These are phyloP conservation scores for Ormyrus thymus DNA, from an alignment of 2,888 invertebrate genomes.

Conservation along the genomic window DNA sequence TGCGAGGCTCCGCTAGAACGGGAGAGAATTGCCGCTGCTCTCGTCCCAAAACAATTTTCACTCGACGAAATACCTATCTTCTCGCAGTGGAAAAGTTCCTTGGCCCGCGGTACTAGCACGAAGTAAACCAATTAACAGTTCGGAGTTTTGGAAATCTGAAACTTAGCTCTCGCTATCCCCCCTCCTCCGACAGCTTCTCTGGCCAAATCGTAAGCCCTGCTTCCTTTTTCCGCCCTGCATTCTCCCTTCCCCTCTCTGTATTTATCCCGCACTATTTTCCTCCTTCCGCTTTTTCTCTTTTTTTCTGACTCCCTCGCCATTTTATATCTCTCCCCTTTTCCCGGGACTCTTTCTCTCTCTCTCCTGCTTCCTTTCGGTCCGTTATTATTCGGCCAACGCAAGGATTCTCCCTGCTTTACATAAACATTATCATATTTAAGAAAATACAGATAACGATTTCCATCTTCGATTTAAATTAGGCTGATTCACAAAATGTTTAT, in stretches of 20 bases:
- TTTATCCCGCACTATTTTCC: conserved; percentile 1
- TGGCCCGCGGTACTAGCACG: conserved; percentile 62
- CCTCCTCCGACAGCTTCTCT: conserved; percentile 57
- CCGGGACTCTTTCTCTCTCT: conserved; percentile 13
- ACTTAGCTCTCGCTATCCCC: conserved; percentile 60
- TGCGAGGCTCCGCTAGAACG: conserved; percentile 10
- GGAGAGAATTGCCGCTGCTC: background rate
- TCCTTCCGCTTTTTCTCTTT: background rate
- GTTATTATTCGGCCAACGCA: too few species aligned
- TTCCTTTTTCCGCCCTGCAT: conserved; percentile 30
- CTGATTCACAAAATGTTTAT: too few species aligned
- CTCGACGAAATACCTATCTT: conserved; percentile 60
- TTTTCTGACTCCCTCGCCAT: background rate
- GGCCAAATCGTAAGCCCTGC: conserved; percentile 62
- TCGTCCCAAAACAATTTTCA: conserved; percentile 54
- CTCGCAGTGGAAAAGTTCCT: conserved; percentile 60
- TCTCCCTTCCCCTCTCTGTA: conserved; percentile 8
- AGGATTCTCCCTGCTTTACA: too few species aligned
- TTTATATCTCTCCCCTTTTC: background rate
- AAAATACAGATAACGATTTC: too few species aligned
- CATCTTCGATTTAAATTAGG: too few species aligned
- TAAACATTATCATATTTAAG: too few species aligned
- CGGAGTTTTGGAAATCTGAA: conserved; percentile 63
- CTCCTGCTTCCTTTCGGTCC: background rate
- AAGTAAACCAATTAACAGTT: conserved; percentile 69